Evolutionary conservation across 2,797 vertebrate genomes (phyloP), one percentile per base, ranked within the genome.

Genomic region (Acipenser oxyrinchus): DNA sequence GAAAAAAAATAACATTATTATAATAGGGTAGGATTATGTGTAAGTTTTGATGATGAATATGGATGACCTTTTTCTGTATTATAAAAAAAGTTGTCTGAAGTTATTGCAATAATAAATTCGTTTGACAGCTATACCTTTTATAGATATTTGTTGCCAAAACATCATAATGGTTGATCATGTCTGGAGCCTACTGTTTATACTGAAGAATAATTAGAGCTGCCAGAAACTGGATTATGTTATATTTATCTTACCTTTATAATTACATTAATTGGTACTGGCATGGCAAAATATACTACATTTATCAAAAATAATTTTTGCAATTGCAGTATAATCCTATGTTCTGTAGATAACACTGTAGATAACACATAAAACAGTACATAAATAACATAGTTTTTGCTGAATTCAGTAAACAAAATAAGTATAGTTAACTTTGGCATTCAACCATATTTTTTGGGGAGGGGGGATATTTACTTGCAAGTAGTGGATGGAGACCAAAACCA

Each of bases 401-500:
- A 76, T 70, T 70, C 55, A 13, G 55, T n/a, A 58, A 58, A 58
- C 55, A 12, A 13, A 58, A 58, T 76, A 63, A 73, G 67, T 74
- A 10, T 66, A 78, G 72, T 79, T 82, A 74, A 61, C 72, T 73
- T 80, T 84, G 84, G 82, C 76, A 78, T 76, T 72, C 72, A 18
- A 77, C 69, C 73, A 65, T 85, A 79, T 72, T 70, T 76, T 11
- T 58, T 83, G 37, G 37, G 37, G 37, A 37, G 37, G 37, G 37
- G 37, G 37, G 37, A 37, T 37, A 37, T 82, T 84, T 82, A 81
- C 77, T 85, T 68, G 69, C 74, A 74, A 79, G 79, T 7, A 8
- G 74, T 80, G 80, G 81, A 86, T 70, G 67, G 71, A 70, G 75
- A 84, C 86, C 84, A 81, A 83, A 88, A 77, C 84, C 80, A 83